Evolutionary conservation across 2,888 invertebrate genomes (phyloP).

Genomic region (Acanthosepion pharaonis): DNA sequence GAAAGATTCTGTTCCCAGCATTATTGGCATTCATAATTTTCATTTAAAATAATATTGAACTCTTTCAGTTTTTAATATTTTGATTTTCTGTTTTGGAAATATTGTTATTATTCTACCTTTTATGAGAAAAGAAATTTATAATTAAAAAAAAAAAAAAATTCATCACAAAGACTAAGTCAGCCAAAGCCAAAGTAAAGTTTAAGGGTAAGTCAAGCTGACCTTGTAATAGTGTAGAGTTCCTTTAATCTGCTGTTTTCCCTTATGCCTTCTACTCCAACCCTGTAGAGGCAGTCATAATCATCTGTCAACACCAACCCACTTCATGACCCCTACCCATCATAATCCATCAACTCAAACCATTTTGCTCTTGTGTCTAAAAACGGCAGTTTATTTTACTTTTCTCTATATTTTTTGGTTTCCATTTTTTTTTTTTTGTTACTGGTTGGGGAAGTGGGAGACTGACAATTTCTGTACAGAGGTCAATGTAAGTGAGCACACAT

Average conservation of each 20-base stretch:
- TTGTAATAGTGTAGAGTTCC: not conserved
- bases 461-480: not conserved
- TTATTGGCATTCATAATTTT: not conserved
- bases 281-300: not conserved
- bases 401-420: no score
- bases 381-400: no score
- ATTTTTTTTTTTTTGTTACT: not conserved
- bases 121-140: not conserved
- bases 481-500: not conserved
- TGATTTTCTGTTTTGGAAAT: not conserved
- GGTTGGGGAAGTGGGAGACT: not conserved
- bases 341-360: constrained; percentile 16
- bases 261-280: not conserved
- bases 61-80: not conserved
- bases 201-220: not conserved
- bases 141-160: not conserved
- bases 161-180: not conserved
- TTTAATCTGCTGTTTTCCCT: not conserved
- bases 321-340: not conserved
- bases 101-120: not conserved
- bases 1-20: not conserved
- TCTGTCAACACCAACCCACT: not conserved
- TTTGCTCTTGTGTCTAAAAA: not conserved
- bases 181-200: not conserved
- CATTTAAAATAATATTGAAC: not conserved